phyloP scores from a whole-genome alignment of 2,113 vertebrate genomes.

The Lipophrys pholis region DNA sequence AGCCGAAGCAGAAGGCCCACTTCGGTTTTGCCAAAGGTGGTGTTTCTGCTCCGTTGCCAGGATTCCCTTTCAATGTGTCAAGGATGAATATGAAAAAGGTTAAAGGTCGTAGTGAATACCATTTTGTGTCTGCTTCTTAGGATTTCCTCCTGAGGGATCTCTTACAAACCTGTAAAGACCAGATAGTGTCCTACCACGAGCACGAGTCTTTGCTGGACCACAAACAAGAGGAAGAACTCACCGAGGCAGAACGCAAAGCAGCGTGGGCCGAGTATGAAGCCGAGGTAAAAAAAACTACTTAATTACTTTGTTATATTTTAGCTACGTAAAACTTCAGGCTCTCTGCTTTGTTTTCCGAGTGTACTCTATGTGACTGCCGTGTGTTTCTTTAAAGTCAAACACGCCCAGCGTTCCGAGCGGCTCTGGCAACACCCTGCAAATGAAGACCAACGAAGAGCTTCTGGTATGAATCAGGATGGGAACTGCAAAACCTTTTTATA shows the following conservation, averaged over 20 bases:
- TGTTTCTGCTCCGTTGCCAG: neutral
- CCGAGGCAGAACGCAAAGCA: conserved; percentile 92
- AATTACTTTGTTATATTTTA: no score
- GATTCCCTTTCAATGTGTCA: neutral
- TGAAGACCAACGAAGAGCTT: conserved; percentile 68
- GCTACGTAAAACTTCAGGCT: conserved; percentile 54
- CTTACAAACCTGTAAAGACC: conserved; percentile 88
- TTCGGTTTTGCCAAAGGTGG: conserved; percentile 87
- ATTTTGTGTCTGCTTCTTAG: conserved; percentile 69
- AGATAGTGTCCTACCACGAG: conserved; percentile 94
- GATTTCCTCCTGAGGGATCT: conserved; percentile 88
- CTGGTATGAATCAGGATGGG: conserved; percentile 49
- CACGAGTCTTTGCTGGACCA: conserved; percentile 97
- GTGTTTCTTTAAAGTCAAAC: conserved; percentile 43
- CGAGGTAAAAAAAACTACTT: conserved; percentile 82
- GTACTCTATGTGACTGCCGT: neutral
- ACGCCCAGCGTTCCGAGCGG: neutral
- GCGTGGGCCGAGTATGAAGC: conserved; percentile 97
- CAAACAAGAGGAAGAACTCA: conserved; percentile 94
- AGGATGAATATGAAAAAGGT: neutral
- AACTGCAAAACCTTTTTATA: neutral
- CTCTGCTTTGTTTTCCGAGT: neutral
- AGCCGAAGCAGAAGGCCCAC: conserved; percentile 90
- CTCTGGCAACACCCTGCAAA: conserved; percentile 13
- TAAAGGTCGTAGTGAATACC: neutral